Conservation (phyloP, 2,888 invertebrate genomes). For the Norana najaformis region DNA sequence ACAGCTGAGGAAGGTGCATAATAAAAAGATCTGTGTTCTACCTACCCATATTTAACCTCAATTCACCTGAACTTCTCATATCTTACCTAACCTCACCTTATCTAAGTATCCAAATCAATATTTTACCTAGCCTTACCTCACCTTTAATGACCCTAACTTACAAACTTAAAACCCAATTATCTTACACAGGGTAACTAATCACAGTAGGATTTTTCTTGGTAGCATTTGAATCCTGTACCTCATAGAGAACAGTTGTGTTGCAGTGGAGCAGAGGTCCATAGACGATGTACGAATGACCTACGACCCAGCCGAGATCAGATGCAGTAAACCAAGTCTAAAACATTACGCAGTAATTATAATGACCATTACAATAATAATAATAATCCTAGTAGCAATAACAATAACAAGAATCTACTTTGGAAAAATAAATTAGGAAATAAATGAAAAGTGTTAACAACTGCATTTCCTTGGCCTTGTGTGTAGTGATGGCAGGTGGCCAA, state of each 20-base stretch:
- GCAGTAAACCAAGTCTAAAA: conserved; percentile 82
- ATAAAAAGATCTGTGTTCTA: too few species aligned
- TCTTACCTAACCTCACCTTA: too few species aligned
- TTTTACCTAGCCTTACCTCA: too few species aligned
- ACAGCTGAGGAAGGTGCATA: too few species aligned
- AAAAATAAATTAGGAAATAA: too few species aligned
- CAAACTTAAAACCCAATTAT: too few species aligned
- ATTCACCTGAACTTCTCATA: too few species aligned
- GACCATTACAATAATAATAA: too few species aligned
- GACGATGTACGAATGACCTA: conserved; percentile 91
- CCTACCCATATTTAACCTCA: too few species aligned
- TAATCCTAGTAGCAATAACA: too few species aligned
- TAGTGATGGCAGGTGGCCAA: background rate
- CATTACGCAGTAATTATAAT: background rate
- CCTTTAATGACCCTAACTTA: too few species aligned
- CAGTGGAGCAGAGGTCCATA: conserved; percentile 85
- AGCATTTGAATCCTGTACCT: conserved; percentile 49
- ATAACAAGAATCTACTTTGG: background rate
- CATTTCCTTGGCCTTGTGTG: background rate
- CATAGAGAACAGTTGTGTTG: conserved; percentile 68
- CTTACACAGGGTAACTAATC: background rate
- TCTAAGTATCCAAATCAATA: too few species aligned
- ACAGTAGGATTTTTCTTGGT: background rate
- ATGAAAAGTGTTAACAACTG: background rate
- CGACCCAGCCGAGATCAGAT: conserved; percentile 73